Evolutionary conservation across 2,888 invertebrate species (phyloP).

Genomic region (Coenonympha arcania): DNA sequence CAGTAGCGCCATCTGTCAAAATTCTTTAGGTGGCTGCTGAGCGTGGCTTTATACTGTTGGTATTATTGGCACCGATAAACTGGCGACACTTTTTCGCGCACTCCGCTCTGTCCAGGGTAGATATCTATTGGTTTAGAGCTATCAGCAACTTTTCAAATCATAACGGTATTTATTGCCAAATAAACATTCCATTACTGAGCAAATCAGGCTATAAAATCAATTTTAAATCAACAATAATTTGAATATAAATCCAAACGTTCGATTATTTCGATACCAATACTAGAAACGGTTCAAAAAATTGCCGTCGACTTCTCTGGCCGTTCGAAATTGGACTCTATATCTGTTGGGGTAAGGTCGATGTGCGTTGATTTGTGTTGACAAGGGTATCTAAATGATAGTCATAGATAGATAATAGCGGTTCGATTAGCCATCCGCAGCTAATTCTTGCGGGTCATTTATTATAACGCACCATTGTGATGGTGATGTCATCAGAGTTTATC

Average conservation of each 20-base stretch:
- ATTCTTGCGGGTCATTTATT: constrained; percentile 41
- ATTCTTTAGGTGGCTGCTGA: no score
- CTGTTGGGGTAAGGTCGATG: not conserved
- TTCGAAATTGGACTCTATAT: not conserved
- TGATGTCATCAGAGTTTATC: constrained; percentile 38
- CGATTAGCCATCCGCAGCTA: constrained; percentile 29
- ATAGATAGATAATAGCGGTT: constrained; percentile 18
- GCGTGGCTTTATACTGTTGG: no score
- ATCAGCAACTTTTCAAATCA: no score
- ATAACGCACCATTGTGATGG: constrained; percentile 37
- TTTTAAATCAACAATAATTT: constrained; percentile 10
- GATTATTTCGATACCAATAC: constrained; percentile 8
- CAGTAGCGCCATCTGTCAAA: no score
- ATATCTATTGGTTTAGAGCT: no score
- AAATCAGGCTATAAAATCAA: constrained; percentile 10
- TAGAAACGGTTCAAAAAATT: constrained; percentile 7
- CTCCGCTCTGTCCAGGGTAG: no score
- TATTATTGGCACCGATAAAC: no score
- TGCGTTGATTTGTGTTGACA: not conserved
- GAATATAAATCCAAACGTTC: constrained; percentile 9
- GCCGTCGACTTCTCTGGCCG: not conserved
- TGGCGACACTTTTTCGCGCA: no score
- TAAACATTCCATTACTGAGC: not conserved
- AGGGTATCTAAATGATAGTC: constrained; percentile 11
- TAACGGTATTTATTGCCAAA: constrained; percentile 1